Evolutionary conservation across 2,888 invertebrate genomes (phyloP).

Genomic region (Eupithecia dodoneata): DNA sequence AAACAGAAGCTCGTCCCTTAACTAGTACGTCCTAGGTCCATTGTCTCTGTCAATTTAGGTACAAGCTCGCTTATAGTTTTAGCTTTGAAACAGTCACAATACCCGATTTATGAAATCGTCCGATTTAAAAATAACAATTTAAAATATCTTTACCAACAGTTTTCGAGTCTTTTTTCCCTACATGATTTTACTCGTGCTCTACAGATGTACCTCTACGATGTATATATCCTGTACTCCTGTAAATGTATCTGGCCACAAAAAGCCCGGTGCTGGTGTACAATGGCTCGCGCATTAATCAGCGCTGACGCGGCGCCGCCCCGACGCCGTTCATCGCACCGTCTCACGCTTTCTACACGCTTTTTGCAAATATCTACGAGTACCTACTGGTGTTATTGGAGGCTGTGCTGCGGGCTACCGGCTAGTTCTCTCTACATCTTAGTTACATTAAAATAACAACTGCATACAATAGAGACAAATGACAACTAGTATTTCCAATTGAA

Average conservation of each 20-base stretch:
- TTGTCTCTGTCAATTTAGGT: no score
- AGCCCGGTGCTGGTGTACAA: constrained; percentile 1
- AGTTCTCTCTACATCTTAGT: not conserved
- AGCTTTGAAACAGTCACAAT: no score
- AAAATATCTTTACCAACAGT: not conserved
- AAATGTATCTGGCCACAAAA: constrained; percentile 6
- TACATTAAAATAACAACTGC: no score
- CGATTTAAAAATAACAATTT: not conserved
- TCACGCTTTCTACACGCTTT: constrained; percentile 4
- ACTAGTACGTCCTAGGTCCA: no score
- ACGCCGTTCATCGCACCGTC: constrained; percentile 11
- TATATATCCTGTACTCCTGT: not conserved
- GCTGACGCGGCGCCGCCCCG: constrained; percentile 5
- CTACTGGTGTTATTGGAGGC: not conserved
- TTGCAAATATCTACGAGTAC: not conserved
- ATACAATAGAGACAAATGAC: not conserved
- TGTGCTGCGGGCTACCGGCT: not conserved
- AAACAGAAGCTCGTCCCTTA: no score
- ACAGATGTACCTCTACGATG: not conserved
- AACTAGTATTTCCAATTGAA: not conserved
- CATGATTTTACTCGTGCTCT: not conserved
- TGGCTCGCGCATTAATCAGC: constrained; percentile 9
- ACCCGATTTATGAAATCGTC: not conserved
- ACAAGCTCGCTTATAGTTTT: no score
- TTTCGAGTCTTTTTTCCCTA: not conserved